Base-by-base conservation (phyloP, 2,113 vertebrate genomes). In the Callipepla squamata region DNA sequence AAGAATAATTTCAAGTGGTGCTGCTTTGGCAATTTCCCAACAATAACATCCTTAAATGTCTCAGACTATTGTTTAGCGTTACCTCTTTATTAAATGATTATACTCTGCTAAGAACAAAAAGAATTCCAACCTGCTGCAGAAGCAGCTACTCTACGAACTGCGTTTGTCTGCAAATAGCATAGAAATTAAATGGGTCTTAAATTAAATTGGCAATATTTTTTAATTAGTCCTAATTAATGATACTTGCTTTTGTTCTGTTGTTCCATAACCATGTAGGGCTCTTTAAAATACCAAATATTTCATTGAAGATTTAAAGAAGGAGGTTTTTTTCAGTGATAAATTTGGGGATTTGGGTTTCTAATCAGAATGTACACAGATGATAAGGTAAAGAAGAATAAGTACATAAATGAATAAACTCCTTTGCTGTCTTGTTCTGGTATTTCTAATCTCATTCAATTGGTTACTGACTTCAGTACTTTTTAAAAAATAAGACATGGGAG, bases 21-120 rank as follows among this genome's bases (percentile, higher is more conserved):
- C 91, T 91, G 96, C 92, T 97, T 97, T 97, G 95, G 97, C 96
- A 91, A 95, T 96, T 98, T 90, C 90, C 32, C 19, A 53, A 13
- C 34, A 61, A 30, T 67, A 58, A 19, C 21, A 8, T 78, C 73
- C 53, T 86, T 53, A 80, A 34, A 22, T 62, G 13, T 63, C 57
- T 42, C 16, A 38, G 36, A 38, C 40, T 78, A 6, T 70, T 44
- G 23, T 42, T 61, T 70, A 85, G 16, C 50, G 32, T 70, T 1
- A 38, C 77, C 48, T 11, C 25, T 78, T 65, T 34, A 34, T 36
- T 44, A 57, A 20, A 16, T 73, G 51, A 5, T 9, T 81, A 9
- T 40, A 4, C 61, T 92, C 14, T 67, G 86, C 1, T 68, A 69
- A 80, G 25, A 34, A 21, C 26, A 55, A 70, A n/a, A 53, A 47